Conservation (phyloP, 2,113 vertebrate species). For the Chitala chitala region DNA sequence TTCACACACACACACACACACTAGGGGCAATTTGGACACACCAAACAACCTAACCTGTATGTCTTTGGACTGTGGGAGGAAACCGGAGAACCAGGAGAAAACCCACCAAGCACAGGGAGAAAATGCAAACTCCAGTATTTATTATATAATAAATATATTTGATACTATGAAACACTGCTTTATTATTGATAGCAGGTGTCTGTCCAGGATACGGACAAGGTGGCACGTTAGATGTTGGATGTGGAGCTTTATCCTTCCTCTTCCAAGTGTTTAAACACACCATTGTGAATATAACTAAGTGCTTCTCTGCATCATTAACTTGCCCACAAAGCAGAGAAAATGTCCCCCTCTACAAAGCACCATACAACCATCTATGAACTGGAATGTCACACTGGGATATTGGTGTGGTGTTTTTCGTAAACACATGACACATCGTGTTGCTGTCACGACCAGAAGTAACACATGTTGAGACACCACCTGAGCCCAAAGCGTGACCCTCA, state of each 20-base stretch:
- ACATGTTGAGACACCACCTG: too few relatives aligned
- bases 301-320: neutral
- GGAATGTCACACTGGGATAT: neutral
- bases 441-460: too few relatives aligned
- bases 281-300: constrained; percentile 4
- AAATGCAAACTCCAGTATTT: too few relatives aligned
- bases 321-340: neutral
- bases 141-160: too few relatives aligned
- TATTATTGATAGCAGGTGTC: too few relatives aligned
- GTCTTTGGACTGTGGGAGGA: too few relatives aligned
- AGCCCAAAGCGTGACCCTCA: neutral
- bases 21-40: too few relatives aligned
- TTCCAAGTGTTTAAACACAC: constrained; percentile 9
- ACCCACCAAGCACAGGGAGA: too few relatives aligned
- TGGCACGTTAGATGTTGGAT: neutral
- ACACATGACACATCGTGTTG: neutral
- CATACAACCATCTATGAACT: neutral
- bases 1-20: too few relatives aligned
- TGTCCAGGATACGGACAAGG: neutral
- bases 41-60: too few relatives aligned
- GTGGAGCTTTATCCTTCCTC: neutral
- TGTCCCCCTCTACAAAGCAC: neutral
- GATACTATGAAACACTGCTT: too few relatives aligned
- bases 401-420: neutral
- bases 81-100: too few relatives aligned